Evolutionary conservation across 2,888 invertebrate species (phyloP).

Genomic region (Andrena flavipes): DNA sequence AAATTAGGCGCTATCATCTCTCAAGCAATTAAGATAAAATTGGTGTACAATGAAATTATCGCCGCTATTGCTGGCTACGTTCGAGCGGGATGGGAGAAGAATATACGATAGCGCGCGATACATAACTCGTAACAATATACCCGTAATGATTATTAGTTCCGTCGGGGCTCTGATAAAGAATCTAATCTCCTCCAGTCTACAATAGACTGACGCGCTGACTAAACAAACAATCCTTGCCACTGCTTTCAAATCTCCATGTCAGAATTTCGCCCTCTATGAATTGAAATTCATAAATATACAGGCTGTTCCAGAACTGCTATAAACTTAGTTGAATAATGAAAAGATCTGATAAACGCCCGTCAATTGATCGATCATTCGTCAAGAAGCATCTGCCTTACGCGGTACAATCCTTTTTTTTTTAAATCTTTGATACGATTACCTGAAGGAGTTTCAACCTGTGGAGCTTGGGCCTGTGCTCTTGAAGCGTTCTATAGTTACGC

Average conservation of each 20-base stretch:
- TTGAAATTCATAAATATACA: background rate
- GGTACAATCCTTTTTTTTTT: too few species aligned
- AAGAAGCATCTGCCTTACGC: too few species aligned
- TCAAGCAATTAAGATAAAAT: background rate
- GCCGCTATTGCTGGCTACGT: background rate
- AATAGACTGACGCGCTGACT: background rate
- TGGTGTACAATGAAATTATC: background rate
- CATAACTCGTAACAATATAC: background rate
- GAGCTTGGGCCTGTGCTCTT: too few species aligned
- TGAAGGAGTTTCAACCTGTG: too few species aligned
- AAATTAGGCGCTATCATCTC: too few species aligned
- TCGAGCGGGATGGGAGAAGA: background rate
- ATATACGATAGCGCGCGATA: background rate
- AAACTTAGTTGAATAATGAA: too few species aligned
- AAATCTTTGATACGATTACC: too few species aligned
- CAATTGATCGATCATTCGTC: too few species aligned
- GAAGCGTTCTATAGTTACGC: background rate
- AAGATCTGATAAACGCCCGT: too few species aligned
- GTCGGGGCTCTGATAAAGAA: conserved; percentile 45
- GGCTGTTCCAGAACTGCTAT: background rate
- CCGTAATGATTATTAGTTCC: background rate
- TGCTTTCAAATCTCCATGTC: conserved; percentile 41
- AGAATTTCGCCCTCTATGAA: conserved; percentile 14
- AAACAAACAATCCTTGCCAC: conserved; percentile 26
- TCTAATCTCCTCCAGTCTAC: conserved; percentile 59